phyloP scores from a whole-genome alignment of 2,113 vertebrate genomes.

The Paradisaea rubra region DNA sequence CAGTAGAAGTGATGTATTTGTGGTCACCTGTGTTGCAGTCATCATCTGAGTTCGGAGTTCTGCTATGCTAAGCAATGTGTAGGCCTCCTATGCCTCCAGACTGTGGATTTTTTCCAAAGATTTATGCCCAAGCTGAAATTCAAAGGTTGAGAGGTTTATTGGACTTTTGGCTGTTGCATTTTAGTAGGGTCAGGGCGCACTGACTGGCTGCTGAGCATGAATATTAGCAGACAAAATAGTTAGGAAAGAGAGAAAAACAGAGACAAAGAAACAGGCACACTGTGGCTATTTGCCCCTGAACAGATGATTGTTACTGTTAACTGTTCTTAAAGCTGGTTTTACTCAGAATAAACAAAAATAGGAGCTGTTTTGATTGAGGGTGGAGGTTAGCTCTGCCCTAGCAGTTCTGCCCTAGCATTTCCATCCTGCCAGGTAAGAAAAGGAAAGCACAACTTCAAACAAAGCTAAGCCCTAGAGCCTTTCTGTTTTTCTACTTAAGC shows the following conservation, averaged over 20 bases:
- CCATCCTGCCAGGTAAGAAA: background rate
- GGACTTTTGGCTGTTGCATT: background rate
- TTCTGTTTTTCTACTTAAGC: background rate
- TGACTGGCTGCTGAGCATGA: background rate
- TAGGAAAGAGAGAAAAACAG: background rate
- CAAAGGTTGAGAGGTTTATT: background rate
- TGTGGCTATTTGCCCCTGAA: background rate
- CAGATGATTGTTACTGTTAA: background rate
- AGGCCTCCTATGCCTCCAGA: background rate
- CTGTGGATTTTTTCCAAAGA: background rate
- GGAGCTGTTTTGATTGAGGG: background rate
- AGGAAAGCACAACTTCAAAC: background rate
- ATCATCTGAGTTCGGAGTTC: background rate
- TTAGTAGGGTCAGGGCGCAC: background rate
- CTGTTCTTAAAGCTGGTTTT: background rate
- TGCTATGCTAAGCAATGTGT: background rate
- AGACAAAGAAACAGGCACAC: background rate
- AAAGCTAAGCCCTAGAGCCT: background rate
- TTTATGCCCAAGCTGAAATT: background rate
- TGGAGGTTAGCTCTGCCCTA: background rate
- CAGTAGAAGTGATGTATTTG: background rate
- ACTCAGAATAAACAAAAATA: background rate
- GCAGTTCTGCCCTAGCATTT: background rate
- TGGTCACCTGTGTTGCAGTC: background rate
- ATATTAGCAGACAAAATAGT: background rate